Percentiles rank a stretch among this genome's conserved stretches.
phyloP scores from a whole-genome alignment of 2,888 invertebrate genomes.

The Lissocephala sabroskyi region DNA sequence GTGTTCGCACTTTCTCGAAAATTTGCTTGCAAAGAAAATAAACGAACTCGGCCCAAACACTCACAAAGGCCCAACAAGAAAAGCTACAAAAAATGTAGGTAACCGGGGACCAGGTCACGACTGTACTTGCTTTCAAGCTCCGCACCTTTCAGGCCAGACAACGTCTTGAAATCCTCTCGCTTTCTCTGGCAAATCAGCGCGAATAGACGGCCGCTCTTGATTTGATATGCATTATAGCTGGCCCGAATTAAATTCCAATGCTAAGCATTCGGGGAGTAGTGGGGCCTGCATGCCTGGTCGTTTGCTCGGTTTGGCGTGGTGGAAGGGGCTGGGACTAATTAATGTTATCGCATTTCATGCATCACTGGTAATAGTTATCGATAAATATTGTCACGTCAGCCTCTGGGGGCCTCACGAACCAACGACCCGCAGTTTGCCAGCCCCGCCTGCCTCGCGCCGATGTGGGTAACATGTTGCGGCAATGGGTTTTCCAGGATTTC shows the following conservation, averaged over 20 bases:
- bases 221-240: constrained; percentile 3
- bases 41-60: background rate
- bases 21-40: constrained; percentile 5
- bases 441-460: background rate
- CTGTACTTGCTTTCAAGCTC: background rate
- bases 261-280: background rate
- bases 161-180: no score
- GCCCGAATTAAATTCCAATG: constrained; percentile 1
- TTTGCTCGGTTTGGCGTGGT: no score
- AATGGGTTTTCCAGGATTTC: constrained; percentile 16
- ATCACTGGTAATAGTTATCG: constrained; percentile 66
- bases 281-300: constrained; percentile 19
- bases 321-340: constrained; percentile 56
- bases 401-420: constrained; percentile 1
- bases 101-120: background rate
- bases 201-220: background rate
- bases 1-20: constrained; percentile 29
- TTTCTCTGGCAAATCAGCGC: no score
- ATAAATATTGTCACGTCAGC: constrained; percentile 56
- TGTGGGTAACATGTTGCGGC: constrained; percentile 15
- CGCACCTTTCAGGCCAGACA: no score
- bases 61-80: constrained; percentile 8
- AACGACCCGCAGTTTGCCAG: background rate
- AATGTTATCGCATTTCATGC: constrained; percentile 67
- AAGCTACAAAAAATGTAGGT: background rate